Base-by-base conservation (phyloP, 2,888 invertebrate species). In the Drosophila parthenogenetica region DNA sequence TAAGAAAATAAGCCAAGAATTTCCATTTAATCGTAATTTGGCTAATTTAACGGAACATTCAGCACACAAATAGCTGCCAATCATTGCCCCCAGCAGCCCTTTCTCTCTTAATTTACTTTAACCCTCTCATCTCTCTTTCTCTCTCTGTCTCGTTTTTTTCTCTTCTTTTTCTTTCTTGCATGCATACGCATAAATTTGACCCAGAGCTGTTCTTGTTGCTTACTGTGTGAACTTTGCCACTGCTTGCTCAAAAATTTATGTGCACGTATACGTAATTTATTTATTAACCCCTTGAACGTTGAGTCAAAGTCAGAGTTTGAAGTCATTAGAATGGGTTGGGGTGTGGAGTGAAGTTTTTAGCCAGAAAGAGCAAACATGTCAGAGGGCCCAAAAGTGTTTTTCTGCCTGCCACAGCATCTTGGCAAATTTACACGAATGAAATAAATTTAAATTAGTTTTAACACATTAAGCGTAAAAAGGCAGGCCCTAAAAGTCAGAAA, bases 361-460 rank as follows among this genome's bases (percentile, higher is more conserved):
- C 16, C 39, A 50, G 49, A 63, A 29, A 19, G 49, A 66, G 62
- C 39, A 54, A 58, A 48, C 63, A 67, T 40, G 63, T 37, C 48
- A 50, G 50, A 55, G 40, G 48, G 29, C 66, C 66, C 66, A 50
- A 68, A 79, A 80, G 68, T 54, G 69, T 62, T 58, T 45, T 69
- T 69, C 16, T 55, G 65, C 63, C 83, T 70, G 79, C 60, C 76
- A 17, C 58, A 77, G 87, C 70, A 80, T 82, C 82, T 82, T 76
- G 65, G 70, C 73, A 80, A 80, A 81, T 80, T 88, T 81, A 81
- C 81, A 81, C 75, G 78, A 81, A 81, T 80, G 83, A 86, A 86
- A 86, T 86, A 86, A 86, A 86, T 86, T 86, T 86, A 88, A 86
- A 86, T 86, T 86, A 86, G 86, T 89, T 86, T 89, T 86, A 86